A percentile compares a stretch with the other conserved stretches of the same genome.
Evolutionary conservation across 1,140 invertebrate species (phyloP).

Genomic region (Adoxophyes honmai): DNA sequence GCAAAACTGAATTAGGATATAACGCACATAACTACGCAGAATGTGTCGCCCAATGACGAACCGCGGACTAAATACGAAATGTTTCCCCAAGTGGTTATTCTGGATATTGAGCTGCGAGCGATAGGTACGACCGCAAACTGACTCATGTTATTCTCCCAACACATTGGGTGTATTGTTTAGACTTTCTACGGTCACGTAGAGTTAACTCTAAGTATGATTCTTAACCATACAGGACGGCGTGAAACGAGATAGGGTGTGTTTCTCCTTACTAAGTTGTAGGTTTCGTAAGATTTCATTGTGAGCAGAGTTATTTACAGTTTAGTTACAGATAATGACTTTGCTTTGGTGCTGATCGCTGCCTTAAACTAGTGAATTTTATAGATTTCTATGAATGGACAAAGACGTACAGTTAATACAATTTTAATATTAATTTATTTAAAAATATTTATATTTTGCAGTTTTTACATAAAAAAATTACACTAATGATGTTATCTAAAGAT

Average conservation of each 20-base stretch:
- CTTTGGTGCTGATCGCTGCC: neutral
- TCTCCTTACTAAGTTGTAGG: conserved; percentile 31
- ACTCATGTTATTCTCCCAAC: conserved; percentile 23
- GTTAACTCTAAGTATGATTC: neutral
- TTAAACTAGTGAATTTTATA: neutral
- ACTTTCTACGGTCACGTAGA: conserved; percentile 28
- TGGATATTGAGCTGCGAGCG: conserved; percentile 40
- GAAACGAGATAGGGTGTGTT: conserved; percentile 28
- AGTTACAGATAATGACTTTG: neutral
- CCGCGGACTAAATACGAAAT: conserved; percentile 35
- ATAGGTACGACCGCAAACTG: conserved; percentile 20
- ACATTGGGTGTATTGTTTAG: conserved; percentile 20
- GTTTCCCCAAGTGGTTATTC: conserved; percentile 44
- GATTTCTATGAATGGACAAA: too few relatives aligned
- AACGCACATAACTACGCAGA: conserved; percentile 32
- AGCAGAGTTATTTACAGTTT: neutral
- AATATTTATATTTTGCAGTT: too few relatives aligned
- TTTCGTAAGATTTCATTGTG: conserved; percentile 2
- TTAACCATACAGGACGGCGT: conserved; percentile 22
- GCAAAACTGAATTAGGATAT: neutral
- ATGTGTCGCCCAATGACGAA: conserved; percentile 21
- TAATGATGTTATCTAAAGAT: too few relatives aligned
- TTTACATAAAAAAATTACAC: too few relatives aligned
- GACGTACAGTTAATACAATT: too few relatives aligned
- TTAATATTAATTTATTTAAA: too few relatives aligned